phyloP scores from a whole-genome alignment of 2,888 invertebrate species.

The Erannis defoliaria region DNA sequence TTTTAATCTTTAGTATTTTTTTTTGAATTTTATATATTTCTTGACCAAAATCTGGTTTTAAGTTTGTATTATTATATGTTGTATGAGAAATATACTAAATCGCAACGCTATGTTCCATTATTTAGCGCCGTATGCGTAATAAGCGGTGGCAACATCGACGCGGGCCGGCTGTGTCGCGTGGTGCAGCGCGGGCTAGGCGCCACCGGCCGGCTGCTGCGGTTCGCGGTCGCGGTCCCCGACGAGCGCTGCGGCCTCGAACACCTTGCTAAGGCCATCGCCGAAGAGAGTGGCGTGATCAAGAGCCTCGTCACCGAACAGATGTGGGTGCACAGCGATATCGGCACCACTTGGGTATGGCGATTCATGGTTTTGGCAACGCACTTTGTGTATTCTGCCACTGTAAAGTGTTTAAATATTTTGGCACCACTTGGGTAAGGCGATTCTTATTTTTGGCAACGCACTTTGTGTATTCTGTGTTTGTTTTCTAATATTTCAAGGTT shows the following conservation, averaged over 20 bases:
- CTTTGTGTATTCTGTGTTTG: too few species aligned
- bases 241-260: constrained; percentile 91
- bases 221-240: constrained; percentile 90
- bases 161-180: constrained; percentile 91
- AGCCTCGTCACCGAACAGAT: constrained; percentile 79
- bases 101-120: neutral
- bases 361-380: too few species aligned
- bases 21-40: too few species aligned
- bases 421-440: too few species aligned
- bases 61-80: neutral
- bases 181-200: constrained; percentile 93
- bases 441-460: too few species aligned
- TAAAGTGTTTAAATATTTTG: too few species aligned
- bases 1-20: too few species aligned
- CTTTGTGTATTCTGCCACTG: too few species aligned
- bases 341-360: constrained; percentile 72
- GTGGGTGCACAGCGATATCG: constrained; percentile 77
- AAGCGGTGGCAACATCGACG: constrained; percentile 94
- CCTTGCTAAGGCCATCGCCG: constrained; percentile 76
- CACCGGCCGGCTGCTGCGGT: constrained; percentile 90
- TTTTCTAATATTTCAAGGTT: too few species aligned
- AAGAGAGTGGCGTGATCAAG: constrained; percentile 73
- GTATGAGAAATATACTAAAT: neutral
- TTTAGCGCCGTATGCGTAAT: constrained; percentile 92
- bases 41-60: too few species aligned